Conservation (phyloP, 2,888 invertebrate genomes). For the Apomyelois bistriatella region DNA sequence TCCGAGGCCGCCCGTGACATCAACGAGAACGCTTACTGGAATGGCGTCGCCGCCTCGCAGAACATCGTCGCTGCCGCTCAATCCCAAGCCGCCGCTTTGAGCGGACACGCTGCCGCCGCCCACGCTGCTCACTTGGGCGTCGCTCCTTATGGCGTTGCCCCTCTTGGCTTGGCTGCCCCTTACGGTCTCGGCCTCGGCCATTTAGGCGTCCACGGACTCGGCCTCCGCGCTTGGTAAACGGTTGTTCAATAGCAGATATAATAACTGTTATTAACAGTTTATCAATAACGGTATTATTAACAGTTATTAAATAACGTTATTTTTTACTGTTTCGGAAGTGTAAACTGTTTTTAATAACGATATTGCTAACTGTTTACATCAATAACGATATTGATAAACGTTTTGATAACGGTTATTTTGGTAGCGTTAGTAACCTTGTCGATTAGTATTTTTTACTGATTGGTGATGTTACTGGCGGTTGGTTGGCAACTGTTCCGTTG, state of each 20-base stretch:
- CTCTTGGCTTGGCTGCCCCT: constrained; percentile 25
- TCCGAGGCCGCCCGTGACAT: constrained; percentile 62
- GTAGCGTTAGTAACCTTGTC: constrained; percentile 16
- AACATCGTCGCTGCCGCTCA: constrained; percentile 69
- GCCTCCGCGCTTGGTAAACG: constrained; percentile 58
- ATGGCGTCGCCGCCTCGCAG: constrained; percentile 60
- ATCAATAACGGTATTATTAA: background rate
- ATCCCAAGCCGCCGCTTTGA: constrained; percentile 62
- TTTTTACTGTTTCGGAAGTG: background rate
- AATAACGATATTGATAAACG: constrained; percentile 23
- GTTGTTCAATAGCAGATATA: constrained; percentile 19
- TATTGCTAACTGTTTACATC: background rate
- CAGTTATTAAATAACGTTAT: constrained; percentile 11
- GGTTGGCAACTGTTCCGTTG: constrained; percentile 33
- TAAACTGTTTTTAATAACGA: background rate
- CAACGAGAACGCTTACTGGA: constrained; percentile 72
- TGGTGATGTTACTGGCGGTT: constrained; percentile 20
- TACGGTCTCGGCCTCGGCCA: constrained; percentile 22
- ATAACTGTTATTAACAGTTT: constrained; percentile 17
- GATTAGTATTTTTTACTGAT: constrained; percentile 22
- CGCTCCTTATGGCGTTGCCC: constrained; percentile 23
- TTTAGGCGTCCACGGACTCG: constrained; percentile 27
- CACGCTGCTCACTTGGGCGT: constrained; percentile 30
- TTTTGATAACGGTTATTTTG: constrained; percentile 14
- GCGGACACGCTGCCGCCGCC: constrained; percentile 46